A percentile compares a stretch with the other conserved stretches of the same genome.
Conservation (phyloP, 2,888 invertebrate genomes). For the Protodeltote pygarga region DNA sequence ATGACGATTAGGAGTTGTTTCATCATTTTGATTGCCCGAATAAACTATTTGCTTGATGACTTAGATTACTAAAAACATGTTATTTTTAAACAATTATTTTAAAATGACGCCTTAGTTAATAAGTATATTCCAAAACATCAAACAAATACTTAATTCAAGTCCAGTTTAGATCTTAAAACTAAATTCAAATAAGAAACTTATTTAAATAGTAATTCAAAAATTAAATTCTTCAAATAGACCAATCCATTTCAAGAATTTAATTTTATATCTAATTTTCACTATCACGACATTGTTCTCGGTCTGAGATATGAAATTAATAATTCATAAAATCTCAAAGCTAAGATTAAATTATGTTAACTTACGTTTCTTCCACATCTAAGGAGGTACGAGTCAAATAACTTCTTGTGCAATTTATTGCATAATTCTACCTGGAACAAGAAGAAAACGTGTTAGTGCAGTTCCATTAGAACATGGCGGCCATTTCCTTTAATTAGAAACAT, state of each 20-base stretch:
- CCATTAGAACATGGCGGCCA: constrained; percentile 46
- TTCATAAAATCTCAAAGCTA: constrained; percentile 54
- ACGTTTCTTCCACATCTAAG: constrained; percentile 74
- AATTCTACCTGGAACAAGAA: constrained; percentile 87
- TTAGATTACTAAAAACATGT: not conserved
- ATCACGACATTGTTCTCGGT: constrained; percentile 42
- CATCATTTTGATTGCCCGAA: constrained; percentile 30
- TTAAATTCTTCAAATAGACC: not conserved
- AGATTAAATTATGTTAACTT: constrained; percentile 73
- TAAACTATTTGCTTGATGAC: constrained; percentile 17
- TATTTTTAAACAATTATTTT: not conserved
- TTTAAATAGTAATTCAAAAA: too few relatives aligned
- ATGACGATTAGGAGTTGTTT: constrained; percentile 44
- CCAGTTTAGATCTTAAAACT: constrained; percentile 20
- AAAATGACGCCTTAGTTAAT: not conserved
- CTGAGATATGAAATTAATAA: constrained; percentile 47
- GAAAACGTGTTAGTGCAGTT: constrained; percentile 82
- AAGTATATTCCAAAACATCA: not conserved
- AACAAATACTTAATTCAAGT: constrained; percentile 21
- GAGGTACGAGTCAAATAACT: constrained; percentile 73
- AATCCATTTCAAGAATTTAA: constrained; percentile 40
- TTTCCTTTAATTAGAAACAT: constrained; percentile 42
- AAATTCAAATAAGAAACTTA: constrained; percentile 1
- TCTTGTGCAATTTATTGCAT: constrained; percentile 85
- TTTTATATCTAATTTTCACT: constrained; percentile 42